These are phyloP conservation scores for Phalera bucephala DNA, from an alignment of 2,888 invertebrate species.

Conservation along the genomic window DNA sequence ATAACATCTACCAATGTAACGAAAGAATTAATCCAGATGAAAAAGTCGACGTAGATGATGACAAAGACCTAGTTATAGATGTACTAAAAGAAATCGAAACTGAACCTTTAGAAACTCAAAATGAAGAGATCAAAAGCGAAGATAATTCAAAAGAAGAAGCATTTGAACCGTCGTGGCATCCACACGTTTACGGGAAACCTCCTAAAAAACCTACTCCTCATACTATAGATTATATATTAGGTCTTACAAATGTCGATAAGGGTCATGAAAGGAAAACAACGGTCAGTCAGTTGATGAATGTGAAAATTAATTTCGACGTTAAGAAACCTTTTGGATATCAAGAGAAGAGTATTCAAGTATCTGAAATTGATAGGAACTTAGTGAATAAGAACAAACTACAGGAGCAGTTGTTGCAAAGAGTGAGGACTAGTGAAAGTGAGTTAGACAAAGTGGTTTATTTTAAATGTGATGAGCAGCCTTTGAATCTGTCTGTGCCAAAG, in stretches of 20 bases:
- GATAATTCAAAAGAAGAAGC: slow-evolving; percentile 41
- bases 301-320: slow-evolving; percentile 59
- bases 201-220: slow-evolving; percentile 93
- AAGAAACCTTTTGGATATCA: slow-evolving; percentile 38
- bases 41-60: slow-evolving; percentile 61
- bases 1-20: slow-evolving; percentile 43
- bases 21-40: slow-evolving; percentile 55
- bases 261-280: slow-evolving; percentile 40
- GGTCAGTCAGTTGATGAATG: slow-evolving; percentile 61
- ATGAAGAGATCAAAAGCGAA: slow-evolving; percentile 29
- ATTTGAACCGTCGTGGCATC: slow-evolving; percentile 88
- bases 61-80: slow-evolving; percentile 55
- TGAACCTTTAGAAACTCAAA: slow-evolving; percentile 16
- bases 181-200: slow-evolving; percentile 93
- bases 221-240: slow-evolving; percentile 94
- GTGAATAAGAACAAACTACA: slow-evolving; percentile 70
- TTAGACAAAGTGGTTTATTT: slow-evolving; percentile 50
- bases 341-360: slow-evolving; percentile 68
- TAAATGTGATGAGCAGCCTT: slow-evolving; percentile 78
- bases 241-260: slow-evolving; percentile 63
- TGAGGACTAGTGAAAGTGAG: slow-evolving; percentile 66
- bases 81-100: slow-evolving; percentile 34
- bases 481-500: slow-evolving; percentile 84
- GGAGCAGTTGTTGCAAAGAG: slow-evolving; percentile 70
- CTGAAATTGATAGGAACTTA: slow-evolving; percentile 58